Conservation (phyloP, 2,888 invertebrate genomes). For the Hyposoter dolosus region DNA sequence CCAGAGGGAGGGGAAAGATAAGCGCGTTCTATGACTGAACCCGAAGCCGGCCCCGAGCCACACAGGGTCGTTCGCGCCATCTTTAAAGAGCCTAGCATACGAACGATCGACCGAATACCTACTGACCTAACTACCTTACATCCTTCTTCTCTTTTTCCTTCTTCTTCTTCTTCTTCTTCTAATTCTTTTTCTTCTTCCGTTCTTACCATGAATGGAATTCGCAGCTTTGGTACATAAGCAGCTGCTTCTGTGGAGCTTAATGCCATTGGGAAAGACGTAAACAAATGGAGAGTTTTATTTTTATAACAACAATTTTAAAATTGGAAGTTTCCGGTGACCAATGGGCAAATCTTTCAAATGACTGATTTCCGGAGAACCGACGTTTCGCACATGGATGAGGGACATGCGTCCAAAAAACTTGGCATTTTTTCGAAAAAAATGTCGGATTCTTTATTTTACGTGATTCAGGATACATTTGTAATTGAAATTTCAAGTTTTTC, state of each 20-base stretch:
- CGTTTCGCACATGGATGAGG: neutral
- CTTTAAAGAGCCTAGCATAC: slow-evolving; percentile 10
- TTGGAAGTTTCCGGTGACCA: neutral
- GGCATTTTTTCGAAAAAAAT: too few relatives aligned
- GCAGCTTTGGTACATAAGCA: neutral
- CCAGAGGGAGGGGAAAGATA: slow-evolving; percentile 20
- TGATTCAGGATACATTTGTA: too few relatives aligned
- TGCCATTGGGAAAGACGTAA: neutral
- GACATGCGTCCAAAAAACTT: neutral
- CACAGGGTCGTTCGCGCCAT: slow-evolving; percentile 46
- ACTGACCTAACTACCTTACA: slow-evolving; percentile 64
- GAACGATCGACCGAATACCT: slow-evolving; percentile 55
- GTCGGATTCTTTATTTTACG: too few relatives aligned
- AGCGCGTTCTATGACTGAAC: slow-evolving; percentile 27
- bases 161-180: slow-evolving; percentile 29
- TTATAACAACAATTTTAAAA: neutral
- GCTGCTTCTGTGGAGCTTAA: neutral
- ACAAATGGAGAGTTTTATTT: neutral
- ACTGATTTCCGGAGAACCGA: neutral
- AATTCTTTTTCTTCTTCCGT: slow-evolving; percentile 19
- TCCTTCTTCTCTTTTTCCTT: slow-evolving; percentile 41
- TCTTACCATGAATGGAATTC: slow-evolving; percentile 2
- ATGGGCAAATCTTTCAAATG: neutral
- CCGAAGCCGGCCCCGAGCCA: slow-evolving; percentile 23
- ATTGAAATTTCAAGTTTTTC: too few relatives aligned